Conservation (phyloP, 2,797 vertebrate species). For the Myoxocephalus aenaeus region DNA sequence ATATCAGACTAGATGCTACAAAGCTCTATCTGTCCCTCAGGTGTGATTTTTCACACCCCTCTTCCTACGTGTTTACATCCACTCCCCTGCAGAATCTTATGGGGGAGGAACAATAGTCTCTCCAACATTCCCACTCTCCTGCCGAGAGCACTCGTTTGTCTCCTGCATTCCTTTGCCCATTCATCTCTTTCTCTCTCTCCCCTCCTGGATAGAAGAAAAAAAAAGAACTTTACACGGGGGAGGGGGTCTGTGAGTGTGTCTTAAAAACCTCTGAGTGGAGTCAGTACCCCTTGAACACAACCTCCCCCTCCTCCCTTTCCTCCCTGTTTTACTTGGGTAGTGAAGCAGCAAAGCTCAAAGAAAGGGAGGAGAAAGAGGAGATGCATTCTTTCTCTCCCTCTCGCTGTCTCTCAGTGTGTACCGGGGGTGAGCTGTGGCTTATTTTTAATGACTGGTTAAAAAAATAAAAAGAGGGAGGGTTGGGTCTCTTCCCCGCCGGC, state of each 20-base stretch:
- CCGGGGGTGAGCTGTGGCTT: conserved; percentile 71
- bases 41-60: conserved; percentile 75
- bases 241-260: conserved; percentile 57
- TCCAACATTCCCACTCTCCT: conserved; percentile 84
- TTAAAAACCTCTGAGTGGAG: conserved; percentile 68
- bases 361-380: conserved; percentile 73
- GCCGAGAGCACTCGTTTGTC: conserved; percentile 83
- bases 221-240: conserved; percentile 64
- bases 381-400: conserved; percentile 76
- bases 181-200: conserved; percentile 77
- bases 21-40: conserved; percentile 55
- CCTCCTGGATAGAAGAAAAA: conserved; percentile 66
- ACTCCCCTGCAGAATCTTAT: conserved; percentile 67
- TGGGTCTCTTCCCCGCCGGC: conserved; percentile 60
- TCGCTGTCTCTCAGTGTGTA: conserved; percentile 74
- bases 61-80: conserved; percentile 71
- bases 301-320: conserved; percentile 33
- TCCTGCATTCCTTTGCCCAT: conserved; percentile 84
- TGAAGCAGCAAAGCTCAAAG: conserved; percentile 82
- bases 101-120: conserved; percentile 72
- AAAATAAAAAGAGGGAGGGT: conserved; percentile 41
- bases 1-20: conserved; percentile 29
- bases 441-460: conserved; percentile 82
- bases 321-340: conserved; percentile 79
- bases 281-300: conserved; percentile 64